Percentiles rank a stretch among this genome's conserved stretches.
Conservation (phyloP, 2,113 vertebrate genomes). For the Harpagus bidentatus region DNA sequence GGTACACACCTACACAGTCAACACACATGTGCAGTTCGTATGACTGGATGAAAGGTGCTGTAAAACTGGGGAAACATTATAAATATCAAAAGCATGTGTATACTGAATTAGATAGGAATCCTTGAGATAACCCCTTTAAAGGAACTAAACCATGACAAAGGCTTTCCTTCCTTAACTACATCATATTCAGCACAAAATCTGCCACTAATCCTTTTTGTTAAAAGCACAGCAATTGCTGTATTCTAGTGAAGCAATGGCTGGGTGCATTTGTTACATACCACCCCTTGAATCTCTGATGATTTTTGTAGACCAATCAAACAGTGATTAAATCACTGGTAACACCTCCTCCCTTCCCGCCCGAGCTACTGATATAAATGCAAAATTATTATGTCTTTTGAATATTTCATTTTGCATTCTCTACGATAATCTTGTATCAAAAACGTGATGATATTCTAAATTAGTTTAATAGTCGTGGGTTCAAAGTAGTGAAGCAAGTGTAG, state of each 20-base stretch:
- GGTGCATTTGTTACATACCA: not conserved
- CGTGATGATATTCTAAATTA: not conserved
- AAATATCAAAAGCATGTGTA: not conserved
- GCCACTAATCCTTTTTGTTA: not conserved
- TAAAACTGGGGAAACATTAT: not conserved
- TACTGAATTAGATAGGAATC: not conserved
- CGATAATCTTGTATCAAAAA: not conserved
- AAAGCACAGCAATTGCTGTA: not conserved
- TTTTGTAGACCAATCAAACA: not conserved
- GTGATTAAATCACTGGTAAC: not conserved
- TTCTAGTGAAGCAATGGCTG: not conserved
- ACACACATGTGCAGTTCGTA: not conserved
- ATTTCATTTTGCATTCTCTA: not conserved
- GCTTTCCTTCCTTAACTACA: not conserved
- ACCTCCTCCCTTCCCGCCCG: fast-evolving
- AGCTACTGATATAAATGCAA: not conserved
- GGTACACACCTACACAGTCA: fast-evolving
- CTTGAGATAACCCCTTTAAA: not conserved
- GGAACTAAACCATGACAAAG: not conserved
- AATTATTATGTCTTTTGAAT: not conserved
- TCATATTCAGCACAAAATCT: not conserved
- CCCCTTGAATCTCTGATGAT: not conserved
- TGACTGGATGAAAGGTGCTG: not conserved
- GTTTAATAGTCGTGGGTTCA: not conserved
- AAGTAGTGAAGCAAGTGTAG: not conserved